Evolutionary conservation across 2,113 vertebrate genomes (phyloP), one percentile per base, ranked within the genome.

Genomic region (Raphicerus campestris): DNA sequence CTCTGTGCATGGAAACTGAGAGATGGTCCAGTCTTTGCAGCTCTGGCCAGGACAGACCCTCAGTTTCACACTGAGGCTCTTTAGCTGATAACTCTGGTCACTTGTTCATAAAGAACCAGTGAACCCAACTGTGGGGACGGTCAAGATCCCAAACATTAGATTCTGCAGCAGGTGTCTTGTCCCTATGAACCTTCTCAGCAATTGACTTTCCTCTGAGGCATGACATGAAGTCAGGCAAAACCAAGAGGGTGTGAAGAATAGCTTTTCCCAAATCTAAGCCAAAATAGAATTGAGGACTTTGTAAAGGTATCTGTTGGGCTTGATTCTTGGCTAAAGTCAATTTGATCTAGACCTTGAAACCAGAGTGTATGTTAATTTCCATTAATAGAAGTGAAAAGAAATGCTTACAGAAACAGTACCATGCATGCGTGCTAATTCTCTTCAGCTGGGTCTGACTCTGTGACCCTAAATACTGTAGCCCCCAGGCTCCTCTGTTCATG

Each of bases 281-380:
- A 60, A 53, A 2, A 17, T 6, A 92, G 55, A 86, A 51, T 0
- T 28, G 45, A 60, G 20, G 63, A 49, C 55, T 20, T 55, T 51
- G 2, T 39, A 35, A 81, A 80, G 47, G 16, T n/a, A 5, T 42
- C 35, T 61, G 56, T 16, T 13, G 1, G 4, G 4, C 35, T 95
- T 92, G 26, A 70, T 87, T 28, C 51, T 89, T 63, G 19, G 26
- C 63, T n/a, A 53, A 55, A 78, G 45, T 63, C 88, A 61, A 47
- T 77, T 61, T 73, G 32, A 97, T 78, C 80, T 32, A 56, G 35
- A 61, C 51, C 22, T 89, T 35, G 19, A 78, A 89, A 86, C 28
- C 35, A 53, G 30, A 49, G 5, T 51, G 58, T 28, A 13, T 51
- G 47, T 39, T 4, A 1, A 70, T 85, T 58, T 90, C 66, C 51